Conservation (phyloP, 2,797 vertebrate species). For the Acanthopagrus latus region DNA sequence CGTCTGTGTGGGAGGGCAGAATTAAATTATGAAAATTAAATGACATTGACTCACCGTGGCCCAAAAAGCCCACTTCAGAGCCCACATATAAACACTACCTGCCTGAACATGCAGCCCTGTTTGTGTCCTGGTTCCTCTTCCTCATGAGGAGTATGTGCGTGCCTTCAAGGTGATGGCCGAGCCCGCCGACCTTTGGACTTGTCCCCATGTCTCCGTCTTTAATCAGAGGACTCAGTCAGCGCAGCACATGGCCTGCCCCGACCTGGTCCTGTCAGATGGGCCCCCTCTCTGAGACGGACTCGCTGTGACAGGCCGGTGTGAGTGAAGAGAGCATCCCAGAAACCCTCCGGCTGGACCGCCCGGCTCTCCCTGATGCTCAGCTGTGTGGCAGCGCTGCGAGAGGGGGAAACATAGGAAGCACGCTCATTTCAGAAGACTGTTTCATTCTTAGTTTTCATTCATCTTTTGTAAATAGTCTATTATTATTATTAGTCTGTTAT, state of each 20-base stretch:
- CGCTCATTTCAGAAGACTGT: neutral
- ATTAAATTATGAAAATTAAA: neutral
- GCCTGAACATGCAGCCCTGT: neutral
- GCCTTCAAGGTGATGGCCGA: conserved; percentile 14
- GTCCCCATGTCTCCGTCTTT: conserved; percentile 40
- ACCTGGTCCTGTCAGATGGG: conserved; percentile 67
- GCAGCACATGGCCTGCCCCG: conserved; percentile 52
- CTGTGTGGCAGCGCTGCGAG: neutral
- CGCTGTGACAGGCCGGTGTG: conserved; percentile 50
- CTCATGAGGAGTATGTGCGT: neutral
- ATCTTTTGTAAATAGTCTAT: neutral
- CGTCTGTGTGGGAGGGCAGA: conserved; percentile 5
- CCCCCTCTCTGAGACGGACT: conserved; percentile 50
- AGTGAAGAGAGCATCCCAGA: conserved; percentile 70
- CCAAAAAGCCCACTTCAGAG: neutral
- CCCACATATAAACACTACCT: neutral
- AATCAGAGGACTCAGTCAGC: conserved; percentile 60
- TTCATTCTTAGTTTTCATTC: neutral
- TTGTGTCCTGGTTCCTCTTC: conserved; percentile 13
- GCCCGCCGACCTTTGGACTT: conserved; percentile 40
- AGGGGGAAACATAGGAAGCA: neutral
- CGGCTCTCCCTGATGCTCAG: conserved; percentile 46
- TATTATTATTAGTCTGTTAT: no score
- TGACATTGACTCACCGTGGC: neutral
- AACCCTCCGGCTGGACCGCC: conserved; percentile 37